Percentiles rank a stretch among this genome's conserved stretches.
Conservation (phyloP, 2,113 vertebrate genomes). For the Hippolais icterina region DNA sequence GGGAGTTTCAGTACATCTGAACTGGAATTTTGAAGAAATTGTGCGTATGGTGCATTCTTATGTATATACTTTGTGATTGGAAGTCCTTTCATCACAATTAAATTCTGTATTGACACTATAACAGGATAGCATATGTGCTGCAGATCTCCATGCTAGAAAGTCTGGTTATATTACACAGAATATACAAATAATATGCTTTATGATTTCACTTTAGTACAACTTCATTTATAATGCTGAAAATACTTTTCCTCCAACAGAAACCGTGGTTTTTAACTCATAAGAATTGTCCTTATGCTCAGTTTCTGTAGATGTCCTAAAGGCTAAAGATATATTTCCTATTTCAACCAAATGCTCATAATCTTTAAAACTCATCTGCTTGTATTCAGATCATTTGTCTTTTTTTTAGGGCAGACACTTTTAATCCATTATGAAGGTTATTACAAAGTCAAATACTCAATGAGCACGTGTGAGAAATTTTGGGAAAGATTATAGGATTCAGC, state of each 20-base stretch:
- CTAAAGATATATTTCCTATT: not conserved
- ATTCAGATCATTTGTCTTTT: not conserved
- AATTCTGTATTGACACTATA: not conserved
- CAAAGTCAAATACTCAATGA: not conserved
- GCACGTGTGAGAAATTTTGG: not conserved
- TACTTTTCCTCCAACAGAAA: not conserved
- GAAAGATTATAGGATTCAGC: not conserved
- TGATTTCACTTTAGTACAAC: not conserved
- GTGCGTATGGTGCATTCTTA: not conserved
- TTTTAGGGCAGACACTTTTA: not conserved
- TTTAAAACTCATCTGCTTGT: not conserved
- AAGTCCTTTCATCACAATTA: not conserved
- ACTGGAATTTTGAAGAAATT: not conserved
- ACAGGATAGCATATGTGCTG: not conserved
- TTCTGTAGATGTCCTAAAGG: not conserved
- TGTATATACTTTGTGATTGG: fast-evolving
- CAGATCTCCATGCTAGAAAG: not conserved
- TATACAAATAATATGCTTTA: not conserved
- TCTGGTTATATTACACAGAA: not conserved
- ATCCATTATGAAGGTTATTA: not conserved
- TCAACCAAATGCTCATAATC: not conserved
- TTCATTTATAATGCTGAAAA: not conserved
- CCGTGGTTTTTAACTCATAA: not conserved
- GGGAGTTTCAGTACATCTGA: not conserved
- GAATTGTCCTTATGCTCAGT: not conserved